Base-by-base conservation (phyloP, 2,113 vertebrate species). In the Furnarius figulus region DNA sequence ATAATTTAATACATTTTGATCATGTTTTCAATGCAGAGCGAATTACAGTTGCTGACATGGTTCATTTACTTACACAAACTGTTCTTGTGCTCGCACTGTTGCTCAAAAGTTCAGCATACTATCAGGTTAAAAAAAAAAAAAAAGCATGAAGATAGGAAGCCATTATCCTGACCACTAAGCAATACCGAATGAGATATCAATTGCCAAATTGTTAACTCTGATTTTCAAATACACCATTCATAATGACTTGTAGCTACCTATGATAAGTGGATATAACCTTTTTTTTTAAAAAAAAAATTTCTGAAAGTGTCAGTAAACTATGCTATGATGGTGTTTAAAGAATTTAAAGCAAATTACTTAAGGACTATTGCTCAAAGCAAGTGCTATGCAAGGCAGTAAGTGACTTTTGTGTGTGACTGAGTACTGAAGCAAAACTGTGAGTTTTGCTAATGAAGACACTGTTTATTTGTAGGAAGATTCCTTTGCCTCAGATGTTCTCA, bases 1-100 rank as follows among this genome's bases (percentile, higher is more conserved):
- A 95, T 94, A 95, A 94, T 95, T 95, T 95, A 95, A 95, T 91
- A 61, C 75, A 80, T 93, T 95, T 95, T 95, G 85, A 94, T 90
- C 68, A 84, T 94, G 76, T 93, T 96, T 97, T 88, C 85, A 89
- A n/a, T 90, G 74, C 78, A 92, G 92, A 83, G 77, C 74, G 81
- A 92, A 94, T 95, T 97, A 87, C 87, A 67, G 67, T 89, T 95
- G 78, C 81, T 92, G 95, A 91, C 67, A 95, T 19, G 94, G 93
- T 94, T 96, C 96, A 96, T 97, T 97, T 95, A 80, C 91, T 90
- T 96, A 89, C 63, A 91, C 55, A 96, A 97, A 95, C 96, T 88
- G 87, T 92, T 95, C 86, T 85, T 87, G 63, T 74, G 87, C 59
- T 96, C 79, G 89, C 39, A 63, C n/a, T 55, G 62, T 84, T 95